These are phyloP conservation scores for Stichopus chloronotus DNA, from an alignment of 35 echinoderm and acorn worm species.

Conservation along the genomic window DNA sequence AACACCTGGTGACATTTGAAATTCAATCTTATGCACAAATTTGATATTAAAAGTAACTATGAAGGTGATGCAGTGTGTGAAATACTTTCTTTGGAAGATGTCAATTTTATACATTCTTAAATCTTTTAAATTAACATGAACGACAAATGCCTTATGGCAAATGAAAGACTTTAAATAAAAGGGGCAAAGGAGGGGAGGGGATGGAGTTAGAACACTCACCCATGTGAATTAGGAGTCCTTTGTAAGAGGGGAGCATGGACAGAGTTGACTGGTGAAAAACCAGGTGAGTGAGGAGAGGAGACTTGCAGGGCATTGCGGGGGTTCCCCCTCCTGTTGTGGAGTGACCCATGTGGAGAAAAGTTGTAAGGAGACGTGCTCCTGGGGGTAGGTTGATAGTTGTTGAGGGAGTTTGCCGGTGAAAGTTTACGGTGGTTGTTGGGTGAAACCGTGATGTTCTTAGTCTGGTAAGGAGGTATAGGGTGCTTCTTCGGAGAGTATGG, in stretches of 20 bases:
- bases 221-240: conserved; percentile 48
- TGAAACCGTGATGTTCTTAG: conserved; percentile 77
- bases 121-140: too few species aligned
- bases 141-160: too few species aligned
- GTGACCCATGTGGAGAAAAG: conserved; percentile 67
- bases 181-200: too few species aligned
- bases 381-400: conserved; percentile 84
- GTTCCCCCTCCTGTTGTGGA: conserved; percentile 47
- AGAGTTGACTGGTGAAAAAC: conserved; percentile 78
- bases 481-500: conserved; percentile 55
- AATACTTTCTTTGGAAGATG: too few species aligned
- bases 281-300: conserved; percentile 78
- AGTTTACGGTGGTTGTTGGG: conserved; percentile 93
- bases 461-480: conserved; percentile 65
- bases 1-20: too few species aligned
- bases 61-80: too few species aligned
- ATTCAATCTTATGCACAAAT: too few species aligned
- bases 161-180: too few species aligned
- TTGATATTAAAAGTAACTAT: too few species aligned
- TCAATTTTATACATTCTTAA: too few species aligned
- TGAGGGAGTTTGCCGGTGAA: conserved; percentile 92
- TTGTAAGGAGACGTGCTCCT: conserved; percentile 82
- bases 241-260: conserved; percentile 28
- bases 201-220: conserved; percentile 1
- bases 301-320: conserved; percentile 78